Conservation (phyloP, 2,113 vertebrate species). For the Columbina picui region DNA sequence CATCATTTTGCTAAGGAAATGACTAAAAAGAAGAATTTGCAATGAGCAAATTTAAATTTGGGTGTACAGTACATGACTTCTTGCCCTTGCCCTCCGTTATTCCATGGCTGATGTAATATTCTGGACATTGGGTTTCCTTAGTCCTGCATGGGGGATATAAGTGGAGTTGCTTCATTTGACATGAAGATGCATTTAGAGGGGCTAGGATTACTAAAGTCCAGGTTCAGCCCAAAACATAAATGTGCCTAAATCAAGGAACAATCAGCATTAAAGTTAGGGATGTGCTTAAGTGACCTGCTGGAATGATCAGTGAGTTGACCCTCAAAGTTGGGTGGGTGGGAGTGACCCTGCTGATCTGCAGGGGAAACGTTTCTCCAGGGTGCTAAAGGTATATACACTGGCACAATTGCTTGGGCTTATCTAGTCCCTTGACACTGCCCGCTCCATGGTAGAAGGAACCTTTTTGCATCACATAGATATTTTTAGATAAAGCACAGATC, state of each 20-base stretch:
- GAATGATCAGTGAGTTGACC: not conserved
- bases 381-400: not conserved
- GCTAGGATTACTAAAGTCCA: not conserved
- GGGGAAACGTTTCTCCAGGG: not conserved
- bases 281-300: not conserved
- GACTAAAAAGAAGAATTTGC: not conserved
- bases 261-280: not conserved
- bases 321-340: not conserved
- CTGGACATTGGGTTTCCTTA: not conserved
- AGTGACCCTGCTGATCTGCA: not conserved
- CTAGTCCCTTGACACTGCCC: not conserved
- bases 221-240: not conserved
- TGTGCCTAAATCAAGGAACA: not conserved
- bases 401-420: not conserved
- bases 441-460: not conserved
- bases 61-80: not conserved
- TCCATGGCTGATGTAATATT: not conserved
- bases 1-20: not conserved
- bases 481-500: not conserved
- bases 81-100: not conserved
- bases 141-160: not conserved
- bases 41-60: not conserved
- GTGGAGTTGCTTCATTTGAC: not conserved
- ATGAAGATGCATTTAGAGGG: not conserved
- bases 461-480: not conserved